Conservation (phyloP, 1,140 invertebrate genomes). For the Ylistrum balloti region DNA sequence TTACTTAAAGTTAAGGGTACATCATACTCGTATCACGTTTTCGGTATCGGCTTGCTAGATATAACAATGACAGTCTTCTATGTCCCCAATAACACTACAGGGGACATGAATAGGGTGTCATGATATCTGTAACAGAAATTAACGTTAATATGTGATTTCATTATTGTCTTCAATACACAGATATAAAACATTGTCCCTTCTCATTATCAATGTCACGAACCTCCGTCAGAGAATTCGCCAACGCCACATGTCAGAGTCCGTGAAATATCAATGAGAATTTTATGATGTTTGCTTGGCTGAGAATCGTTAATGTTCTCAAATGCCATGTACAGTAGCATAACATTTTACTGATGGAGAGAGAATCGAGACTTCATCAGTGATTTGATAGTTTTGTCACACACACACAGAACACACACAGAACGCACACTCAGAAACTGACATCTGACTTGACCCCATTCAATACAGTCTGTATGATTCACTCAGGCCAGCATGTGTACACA, state of each 20-base stretch:
- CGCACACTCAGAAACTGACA: not conserved
- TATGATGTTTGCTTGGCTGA: not conserved
- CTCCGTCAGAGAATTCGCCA: not conserved
- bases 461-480: not conserved
- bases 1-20: no score
- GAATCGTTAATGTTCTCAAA: not conserved
- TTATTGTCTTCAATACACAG: no score
- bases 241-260: not conserved
- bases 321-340: not conserved
- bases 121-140: no score
- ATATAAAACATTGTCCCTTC: not conserved
- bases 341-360: not conserved
- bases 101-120: no score
- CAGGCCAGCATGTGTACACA: not conserved
- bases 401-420: not conserved
- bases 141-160: no score
- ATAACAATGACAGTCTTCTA: no score
- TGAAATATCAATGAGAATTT: not conserved
- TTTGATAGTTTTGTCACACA: constrained; percentile 37
- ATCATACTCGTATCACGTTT: no score
- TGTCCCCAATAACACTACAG: no score
- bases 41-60: no score
- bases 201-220: not conserved
- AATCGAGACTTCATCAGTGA: not conserved
- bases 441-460: not conserved